Percentiles rank a stretch among this genome's conserved stretches.
Conservation (phyloP, 2,888 invertebrate species). For the Athalia rosae region DNA sequence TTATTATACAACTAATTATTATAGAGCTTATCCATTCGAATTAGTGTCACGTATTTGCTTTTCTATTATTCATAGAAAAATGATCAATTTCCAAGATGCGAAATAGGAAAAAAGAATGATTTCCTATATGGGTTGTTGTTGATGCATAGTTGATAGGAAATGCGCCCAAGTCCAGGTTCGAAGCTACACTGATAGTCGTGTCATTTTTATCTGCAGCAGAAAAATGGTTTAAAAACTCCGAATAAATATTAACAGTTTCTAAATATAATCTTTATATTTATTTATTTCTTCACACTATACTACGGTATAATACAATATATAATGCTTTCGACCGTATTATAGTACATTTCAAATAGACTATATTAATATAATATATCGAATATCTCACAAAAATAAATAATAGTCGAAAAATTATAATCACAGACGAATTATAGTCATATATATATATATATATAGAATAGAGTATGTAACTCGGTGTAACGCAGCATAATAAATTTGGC, state of each 20-base stretch:
- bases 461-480: no score
- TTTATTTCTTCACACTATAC: slow-evolving; percentile 1
- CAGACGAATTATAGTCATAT: slow-evolving; percentile 43
- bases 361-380: slow-evolving; percentile 43
- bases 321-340: slow-evolving; percentile 35
- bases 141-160: no score
- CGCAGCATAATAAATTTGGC: slow-evolving; percentile 3
- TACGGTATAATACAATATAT: neutral
- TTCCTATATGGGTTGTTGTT: no score
- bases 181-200: no score
- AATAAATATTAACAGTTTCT: slow-evolving; percentile 14
- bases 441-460: slow-evolving; percentile 7
- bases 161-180: no score
- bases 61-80: no score
- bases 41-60: no score
- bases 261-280: slow-evolving; percentile 42
- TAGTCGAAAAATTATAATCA: slow-evolving; percentile 49
- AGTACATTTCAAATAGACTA: slow-evolving; percentile 40
- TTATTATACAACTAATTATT: no score
- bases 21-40: no score
- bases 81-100: no score
- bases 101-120: no score
- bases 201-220: neutral
- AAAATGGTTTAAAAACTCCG: neutral
- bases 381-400: slow-evolving; percentile 49